Evolutionary conservation across 2,797 vertebrate genomes (phyloP), one percentile per base, ranked within the genome.

Genomic region (Phrynocephalus forsythii): DNA sequence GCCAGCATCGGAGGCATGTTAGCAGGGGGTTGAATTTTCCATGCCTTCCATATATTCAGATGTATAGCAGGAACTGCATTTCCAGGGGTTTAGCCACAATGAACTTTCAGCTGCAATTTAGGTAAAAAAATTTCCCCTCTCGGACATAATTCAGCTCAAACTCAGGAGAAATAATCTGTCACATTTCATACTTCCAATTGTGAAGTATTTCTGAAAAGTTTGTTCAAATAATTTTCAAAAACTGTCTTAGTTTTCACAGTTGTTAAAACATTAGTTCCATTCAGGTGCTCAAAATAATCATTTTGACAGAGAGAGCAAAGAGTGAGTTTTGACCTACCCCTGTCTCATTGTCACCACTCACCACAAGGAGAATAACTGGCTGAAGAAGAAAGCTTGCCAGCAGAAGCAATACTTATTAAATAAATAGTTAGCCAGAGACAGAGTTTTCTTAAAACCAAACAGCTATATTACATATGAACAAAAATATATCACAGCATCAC

Each of bases 101-200:
- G 72, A 91, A 83, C 82, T 60, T 85, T 92, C n/a, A 28, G 28
- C 63, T 88, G 79, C 78, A 33, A 81, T 18, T 28, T 83, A 56
- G 28, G 68, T 81, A 67, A 26, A 83, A 26, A 91, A 86, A 72
- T 15, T 83, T 26, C 80, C 60, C 11, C 76, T 44, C 66, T 86
- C 48, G 30, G 1, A n/a, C 75, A 84, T 80, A 68, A 20, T 75
- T 80, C 50, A 68, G 10, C 75, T n/a, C 18, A n/a, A n/a, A 13
- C 67, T 26, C 33, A 81, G 56, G 44, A 91, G 71, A 87, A 89
- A 82, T 63, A 86, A 87, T 4, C 16, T 5, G 69, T 86, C 52
- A 3, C 15, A 79, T 68, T 20, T 30, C 87, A 87, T 22, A 82
- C 20, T 60, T 92, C 63, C 30, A 82, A 87, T 15, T 81, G 48